Conservation (phyloP, 2,113 vertebrate genomes). For the Phylloscopus whistleri region DNA sequence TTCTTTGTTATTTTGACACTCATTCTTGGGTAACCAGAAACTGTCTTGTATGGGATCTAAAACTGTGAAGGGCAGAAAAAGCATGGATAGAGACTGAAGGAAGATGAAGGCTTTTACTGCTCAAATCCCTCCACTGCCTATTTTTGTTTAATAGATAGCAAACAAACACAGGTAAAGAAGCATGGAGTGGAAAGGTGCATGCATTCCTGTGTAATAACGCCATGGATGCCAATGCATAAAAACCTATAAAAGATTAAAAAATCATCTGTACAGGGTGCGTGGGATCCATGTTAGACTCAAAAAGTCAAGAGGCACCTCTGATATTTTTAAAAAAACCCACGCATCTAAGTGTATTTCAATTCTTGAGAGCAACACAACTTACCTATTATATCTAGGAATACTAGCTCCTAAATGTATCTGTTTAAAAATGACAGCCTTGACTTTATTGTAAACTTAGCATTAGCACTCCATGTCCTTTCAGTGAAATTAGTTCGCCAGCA, state of each 20-base stretch:
- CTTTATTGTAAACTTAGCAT: background rate
- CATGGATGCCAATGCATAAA: background rate
- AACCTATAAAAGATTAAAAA: background rate
- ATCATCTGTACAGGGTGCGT: background rate
- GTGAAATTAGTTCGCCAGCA: background rate
- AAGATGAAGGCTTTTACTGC: background rate
- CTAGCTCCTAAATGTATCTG: background rate
- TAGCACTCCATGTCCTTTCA: background rate
- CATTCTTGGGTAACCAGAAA: background rate
- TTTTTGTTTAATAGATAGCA: background rate
- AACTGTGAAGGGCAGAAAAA: background rate
- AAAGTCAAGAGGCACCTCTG: background rate
- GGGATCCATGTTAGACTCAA: background rate
- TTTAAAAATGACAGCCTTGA: background rate
- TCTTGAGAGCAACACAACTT: background rate
- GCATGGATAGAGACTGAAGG: background rate
- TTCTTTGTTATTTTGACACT: background rate
- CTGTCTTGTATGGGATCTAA: background rate
- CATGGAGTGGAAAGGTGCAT: rapidly evolving
- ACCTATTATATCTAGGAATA: background rate
- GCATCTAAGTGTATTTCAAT: background rate
- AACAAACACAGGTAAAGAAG: background rate
- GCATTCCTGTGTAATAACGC: rapidly evolving
- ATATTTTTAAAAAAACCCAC: background rate
- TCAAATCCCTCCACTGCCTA: background rate